Evolutionary conservation across 1,140 invertebrate genomes (phyloP).

Genomic region (Augochlora pura): DNA sequence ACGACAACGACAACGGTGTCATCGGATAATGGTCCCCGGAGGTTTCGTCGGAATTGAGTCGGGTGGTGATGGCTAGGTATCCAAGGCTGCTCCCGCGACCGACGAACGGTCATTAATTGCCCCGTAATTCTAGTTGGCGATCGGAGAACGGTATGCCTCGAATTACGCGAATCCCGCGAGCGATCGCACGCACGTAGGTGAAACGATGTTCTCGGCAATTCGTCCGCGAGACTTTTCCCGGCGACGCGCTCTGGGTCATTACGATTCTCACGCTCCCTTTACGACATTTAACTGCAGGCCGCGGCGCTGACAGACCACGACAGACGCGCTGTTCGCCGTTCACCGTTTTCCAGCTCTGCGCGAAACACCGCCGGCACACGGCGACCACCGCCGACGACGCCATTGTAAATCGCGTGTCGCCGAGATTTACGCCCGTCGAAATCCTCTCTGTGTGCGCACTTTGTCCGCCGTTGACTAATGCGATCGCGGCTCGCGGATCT

Average conservation of each 20-base stretch:
- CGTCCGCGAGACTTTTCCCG: slow-evolving; percentile 2
- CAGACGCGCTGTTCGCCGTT: not conserved
- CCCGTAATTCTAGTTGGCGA: not conserved
- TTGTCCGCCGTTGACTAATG: slow-evolving; percentile 1
- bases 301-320: not conserved
- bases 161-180: slow-evolving; percentile 7
- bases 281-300: slow-evolving; percentile 20
- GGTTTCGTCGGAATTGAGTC: too few relatives aligned
- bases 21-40: too few relatives aligned
- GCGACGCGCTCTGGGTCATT: slow-evolving; percentile 37
- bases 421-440: not conserved
- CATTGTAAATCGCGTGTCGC: not conserved
- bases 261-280: slow-evolving; percentile 63
- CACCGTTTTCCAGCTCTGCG: not conserved
- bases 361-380: not conserved
- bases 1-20: too few relatives aligned
- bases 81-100: not conserved
- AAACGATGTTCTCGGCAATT: slow-evolving; percentile 8
- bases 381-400: not conserved
- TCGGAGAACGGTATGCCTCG: not conserved
- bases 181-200: not conserved
- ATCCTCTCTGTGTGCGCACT: not conserved
- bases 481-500: not conserved
- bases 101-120: not conserved
- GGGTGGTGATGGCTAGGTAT: not conserved